Base-by-base conservation (phyloP, 2,888 invertebrate genomes). In the Perithous albicinctus region DNA sequence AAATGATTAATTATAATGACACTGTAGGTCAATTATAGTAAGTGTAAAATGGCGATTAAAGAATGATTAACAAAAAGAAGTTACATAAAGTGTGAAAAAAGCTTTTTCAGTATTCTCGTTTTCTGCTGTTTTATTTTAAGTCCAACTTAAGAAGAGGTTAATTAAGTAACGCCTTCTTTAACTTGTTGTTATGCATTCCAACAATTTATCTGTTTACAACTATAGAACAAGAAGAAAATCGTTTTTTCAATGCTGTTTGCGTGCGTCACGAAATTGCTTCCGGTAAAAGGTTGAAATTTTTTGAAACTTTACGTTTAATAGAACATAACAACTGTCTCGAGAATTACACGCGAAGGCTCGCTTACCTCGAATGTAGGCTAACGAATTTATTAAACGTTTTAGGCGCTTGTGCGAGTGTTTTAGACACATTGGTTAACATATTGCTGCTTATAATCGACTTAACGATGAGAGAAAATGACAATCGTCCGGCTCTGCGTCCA, bases 301-400 rank as follows among this genome's bases (percentile, higher is more conserved):
- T n/a, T 15, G 0, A 29, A 59, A 18, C 18, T 15, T 59, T 32
- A 0, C 32, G 15, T 32, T 15, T 0, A 26, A 54, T 32, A 15
- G 35, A 35, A 35, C 18, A 15, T 32, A 35, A 32, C 59, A 59
- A 59, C 10, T 32, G 59, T 10, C 8, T 54, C 54, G 26, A 32
- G 32, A 2, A 6, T 15, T 56, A 1, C 35, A 2, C 38, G 66
- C 41, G 20, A n/a, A 51, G 29, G 38, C 15, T 8, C 61, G 84
- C 84, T 85, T 48, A 88, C 89, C 87, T 87, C 64, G 85, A 64
- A 74, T 86, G 84, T 0, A 80, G 29, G 15, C 85, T 84, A 7
- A 85, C 59, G 46, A 85, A 84, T 75, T 87, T 87, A 4, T 85
- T 72, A 3, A 86, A 84, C 48, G 73, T 87, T 80, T 73, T 84